Percentiles rank a stretch among this genome's conserved stretches.
Evolutionary conservation across 2,888 invertebrate species (phyloP).

Genomic region (Apamea anceps): DNA sequence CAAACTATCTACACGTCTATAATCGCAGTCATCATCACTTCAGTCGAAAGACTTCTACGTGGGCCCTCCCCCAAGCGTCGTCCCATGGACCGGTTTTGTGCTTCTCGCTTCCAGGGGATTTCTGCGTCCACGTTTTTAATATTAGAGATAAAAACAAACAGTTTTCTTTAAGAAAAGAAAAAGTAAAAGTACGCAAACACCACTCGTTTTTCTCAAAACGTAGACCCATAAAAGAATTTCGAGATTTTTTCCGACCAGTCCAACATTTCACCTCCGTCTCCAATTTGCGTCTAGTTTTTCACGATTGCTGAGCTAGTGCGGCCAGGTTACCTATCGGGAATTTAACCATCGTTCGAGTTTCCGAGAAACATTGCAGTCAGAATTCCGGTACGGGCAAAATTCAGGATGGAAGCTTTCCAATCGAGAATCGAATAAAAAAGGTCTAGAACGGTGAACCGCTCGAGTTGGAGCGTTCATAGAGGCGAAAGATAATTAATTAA

Average conservation of each 20-base stretch:
- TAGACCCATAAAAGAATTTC: not conserved
- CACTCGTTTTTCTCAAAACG: not conserved
- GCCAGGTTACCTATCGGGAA: conserved; percentile 2
- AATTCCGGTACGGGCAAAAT: conserved; percentile 25
- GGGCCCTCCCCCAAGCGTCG: not conserved
- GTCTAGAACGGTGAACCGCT: conserved; percentile 4
- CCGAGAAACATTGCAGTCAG: not conserved
- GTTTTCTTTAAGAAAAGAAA: not conserved
- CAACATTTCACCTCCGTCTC: not conserved
- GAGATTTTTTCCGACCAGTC: not conserved
- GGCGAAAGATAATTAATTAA: conserved; percentile 40
- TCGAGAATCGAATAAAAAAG: conserved; percentile 40
- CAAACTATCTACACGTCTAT: too few species aligned
- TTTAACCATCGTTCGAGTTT: conserved; percentile 11
- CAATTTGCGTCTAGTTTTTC: conserved; percentile 32
- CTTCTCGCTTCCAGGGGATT: not conserved
- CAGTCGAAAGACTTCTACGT: not conserved
- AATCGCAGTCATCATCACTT: not conserved
- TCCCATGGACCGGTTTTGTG: not conserved
- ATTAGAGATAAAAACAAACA: not conserved
- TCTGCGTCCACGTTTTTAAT: not conserved
- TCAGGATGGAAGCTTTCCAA: not conserved
- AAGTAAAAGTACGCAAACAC: not conserved
- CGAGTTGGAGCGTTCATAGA: not conserved
- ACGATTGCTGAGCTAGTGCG: conserved; percentile 18